Evolutionary conservation across 2,888 invertebrate genomes (phyloP).

Genomic region (Phrixothrix hirtus): DNA sequence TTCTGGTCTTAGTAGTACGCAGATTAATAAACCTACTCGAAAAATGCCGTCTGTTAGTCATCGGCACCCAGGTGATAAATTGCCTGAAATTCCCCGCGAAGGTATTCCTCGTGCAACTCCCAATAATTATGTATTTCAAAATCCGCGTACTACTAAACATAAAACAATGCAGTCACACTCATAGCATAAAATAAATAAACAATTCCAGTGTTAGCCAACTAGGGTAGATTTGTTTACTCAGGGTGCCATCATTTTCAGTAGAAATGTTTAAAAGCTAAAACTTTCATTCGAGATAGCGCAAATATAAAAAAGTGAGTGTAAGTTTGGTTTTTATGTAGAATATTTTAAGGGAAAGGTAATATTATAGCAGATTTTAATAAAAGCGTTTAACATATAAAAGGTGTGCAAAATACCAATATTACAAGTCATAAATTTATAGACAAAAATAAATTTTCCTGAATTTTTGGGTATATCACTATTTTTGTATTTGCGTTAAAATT

Average conservation of each 20-base stretch:
- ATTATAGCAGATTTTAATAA: too few relatives aligned
- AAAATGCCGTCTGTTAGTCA: conserved; percentile 63
- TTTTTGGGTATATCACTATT: too few relatives aligned
- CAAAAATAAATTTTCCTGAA: too few relatives aligned
- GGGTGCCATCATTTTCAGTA: conserved; percentile 57
- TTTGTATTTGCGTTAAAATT: conserved; percentile 5
- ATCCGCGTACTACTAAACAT: conserved; percentile 51
- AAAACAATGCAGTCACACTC: conserved; percentile 55
- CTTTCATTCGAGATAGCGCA: conserved; percentile 10
- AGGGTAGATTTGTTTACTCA: conserved; percentile 48
- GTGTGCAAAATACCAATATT: too few relatives aligned
- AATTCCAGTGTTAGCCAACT: conserved; percentile 48
- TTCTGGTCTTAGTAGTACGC: conserved; percentile 65
- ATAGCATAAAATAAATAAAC: conserved; percentile 35
- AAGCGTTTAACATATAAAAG: too few relatives aligned
- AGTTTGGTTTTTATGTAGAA: neutral
- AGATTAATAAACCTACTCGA: conserved; percentile 62
- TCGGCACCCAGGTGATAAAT: conserved; percentile 77
- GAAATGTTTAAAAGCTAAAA: conserved; percentile 25
- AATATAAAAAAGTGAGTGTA: neutral
- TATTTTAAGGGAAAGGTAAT: too few relatives aligned
- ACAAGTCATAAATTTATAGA: too few relatives aligned
- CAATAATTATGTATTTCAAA: conserved; percentile 68
- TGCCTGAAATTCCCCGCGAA: conserved; percentile 67
- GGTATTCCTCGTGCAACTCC: conserved; percentile 64